These are phyloP conservation scores for Carlito syrichta DNA, from an alignment of 2,113 vertebrate species.

Conservation along the genomic window DNA sequence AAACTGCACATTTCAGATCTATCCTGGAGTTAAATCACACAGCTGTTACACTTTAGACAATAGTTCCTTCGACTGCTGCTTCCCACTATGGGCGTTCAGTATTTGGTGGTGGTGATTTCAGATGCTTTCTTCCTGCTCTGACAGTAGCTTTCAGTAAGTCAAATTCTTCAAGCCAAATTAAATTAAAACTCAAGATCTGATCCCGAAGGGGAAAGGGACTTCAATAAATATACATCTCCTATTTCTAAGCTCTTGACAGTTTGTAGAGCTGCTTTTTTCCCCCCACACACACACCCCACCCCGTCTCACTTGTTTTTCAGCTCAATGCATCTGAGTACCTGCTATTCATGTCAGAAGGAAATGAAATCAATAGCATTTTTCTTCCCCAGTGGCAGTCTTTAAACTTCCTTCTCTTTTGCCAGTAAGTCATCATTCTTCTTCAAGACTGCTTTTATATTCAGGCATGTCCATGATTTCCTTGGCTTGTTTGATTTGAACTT, in stretches of 20 bases:
- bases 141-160: slow-evolving; percentile 47
- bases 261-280: neutral
- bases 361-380: slow-evolving; percentile 49
- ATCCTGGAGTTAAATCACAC: neutral
- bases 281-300: too few relatives aligned
- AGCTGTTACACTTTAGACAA: neutral
- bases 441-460: slow-evolving; percentile 32
- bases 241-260: slow-evolving; percentile 49
- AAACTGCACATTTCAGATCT: neutral
- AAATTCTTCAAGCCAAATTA: slow-evolving; percentile 58
- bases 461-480: neutral
- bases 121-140: slow-evolving; percentile 24
- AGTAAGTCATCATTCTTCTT: slow-evolving; percentile 20
- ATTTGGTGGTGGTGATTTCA: neutral
- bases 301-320: slow-evolving; percentile 4
- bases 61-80: neutral
- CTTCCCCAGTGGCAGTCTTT: slow-evolving; percentile 27
- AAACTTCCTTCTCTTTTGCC: slow-evolving; percentile 52
- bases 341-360: slow-evolving; percentile 59
- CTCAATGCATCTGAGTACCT: slow-evolving; percentile 50
- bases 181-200: slow-evolving; percentile 63
- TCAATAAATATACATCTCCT: slow-evolving; percentile 52
- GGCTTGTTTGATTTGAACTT: slow-evolving; percentile 28
- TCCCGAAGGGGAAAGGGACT: neutral
- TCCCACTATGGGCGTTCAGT: neutral